Conservation (phyloP, 2,797 vertebrate species). For the Sciurus vulgaris region DNA sequence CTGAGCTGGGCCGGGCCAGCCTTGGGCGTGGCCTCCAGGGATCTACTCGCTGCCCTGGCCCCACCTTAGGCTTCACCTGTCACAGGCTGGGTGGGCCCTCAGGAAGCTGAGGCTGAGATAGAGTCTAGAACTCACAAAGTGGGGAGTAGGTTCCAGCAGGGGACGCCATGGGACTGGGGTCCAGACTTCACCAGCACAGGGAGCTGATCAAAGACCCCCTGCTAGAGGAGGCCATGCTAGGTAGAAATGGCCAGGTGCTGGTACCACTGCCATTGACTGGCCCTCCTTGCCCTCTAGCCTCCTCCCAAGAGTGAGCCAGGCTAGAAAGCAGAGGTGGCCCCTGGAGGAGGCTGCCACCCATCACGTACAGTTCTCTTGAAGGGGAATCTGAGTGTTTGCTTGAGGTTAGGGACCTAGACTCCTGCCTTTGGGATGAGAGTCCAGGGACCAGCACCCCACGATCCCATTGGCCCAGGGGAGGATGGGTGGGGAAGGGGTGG, state of each 20-base stretch:
- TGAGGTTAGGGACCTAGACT: background rate
- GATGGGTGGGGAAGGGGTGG: background rate
- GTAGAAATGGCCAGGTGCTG: background rate
- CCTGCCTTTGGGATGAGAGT: background rate
- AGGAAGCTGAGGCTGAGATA: background rate
- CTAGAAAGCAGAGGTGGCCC: background rate
- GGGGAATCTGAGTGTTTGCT: background rate
- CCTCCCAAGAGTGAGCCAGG: background rate
- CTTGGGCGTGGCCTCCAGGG: background rate
- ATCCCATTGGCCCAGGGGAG: background rate
- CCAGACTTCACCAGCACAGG: background rate
- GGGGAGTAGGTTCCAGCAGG: background rate
- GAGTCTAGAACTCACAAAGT: background rate
- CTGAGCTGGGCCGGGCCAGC: background rate
- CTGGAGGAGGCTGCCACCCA: background rate
- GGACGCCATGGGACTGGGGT: fast-evolving
- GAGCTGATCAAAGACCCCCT: background rate
- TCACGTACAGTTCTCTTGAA: background rate
- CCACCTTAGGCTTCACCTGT: background rate
- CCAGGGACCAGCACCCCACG: background rate
- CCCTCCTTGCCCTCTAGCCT: background rate
- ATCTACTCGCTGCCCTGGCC: background rate
- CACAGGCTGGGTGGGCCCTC: background rate
- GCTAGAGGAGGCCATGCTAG: fast-evolving
- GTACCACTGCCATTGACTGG: background rate